Conservation (phyloP, 2,113 vertebrate genomes). For the Vulpes vulpes region DNA sequence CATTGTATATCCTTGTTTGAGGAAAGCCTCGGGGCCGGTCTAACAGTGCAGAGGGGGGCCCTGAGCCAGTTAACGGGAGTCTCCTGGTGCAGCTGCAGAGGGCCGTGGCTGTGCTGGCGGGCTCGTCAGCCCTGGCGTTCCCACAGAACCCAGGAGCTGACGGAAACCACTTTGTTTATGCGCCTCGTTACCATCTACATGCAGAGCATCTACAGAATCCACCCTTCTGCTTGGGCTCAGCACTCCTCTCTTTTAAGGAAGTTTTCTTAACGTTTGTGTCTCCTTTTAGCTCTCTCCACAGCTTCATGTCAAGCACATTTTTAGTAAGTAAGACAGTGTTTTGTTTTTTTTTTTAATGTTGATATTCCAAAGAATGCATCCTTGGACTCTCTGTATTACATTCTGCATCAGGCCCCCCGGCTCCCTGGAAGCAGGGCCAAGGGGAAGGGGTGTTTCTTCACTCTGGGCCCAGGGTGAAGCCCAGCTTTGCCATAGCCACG, state of each 20-base stretch:
- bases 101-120: rapidly evolving
- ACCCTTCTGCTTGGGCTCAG: background rate
- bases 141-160: background rate
- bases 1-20: background rate
- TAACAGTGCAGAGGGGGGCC: background rate
- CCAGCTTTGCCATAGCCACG: background rate
- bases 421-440: background rate
- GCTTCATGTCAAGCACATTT: background rate
- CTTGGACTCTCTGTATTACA: too few relatives aligned
- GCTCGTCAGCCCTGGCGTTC: background rate
- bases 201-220: background rate
- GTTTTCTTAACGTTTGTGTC: background rate
- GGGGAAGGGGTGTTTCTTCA: background rate
- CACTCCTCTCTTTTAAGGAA: background rate
- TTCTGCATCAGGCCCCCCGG: background rate
- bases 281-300: background rate
- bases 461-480: background rate
- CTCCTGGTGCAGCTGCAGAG: background rate
- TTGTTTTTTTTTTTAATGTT: background rate
- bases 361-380: background rate
- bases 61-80: background rate
- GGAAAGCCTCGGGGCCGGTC: background rate
- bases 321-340: background rate
- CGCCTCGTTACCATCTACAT: background rate
- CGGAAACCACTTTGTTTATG: background rate